Percentiles rank a stretch among this genome's conserved stretches.
Conservation (phyloP, 1,140 invertebrate species). For the Solenopsis fugax region DNA sequence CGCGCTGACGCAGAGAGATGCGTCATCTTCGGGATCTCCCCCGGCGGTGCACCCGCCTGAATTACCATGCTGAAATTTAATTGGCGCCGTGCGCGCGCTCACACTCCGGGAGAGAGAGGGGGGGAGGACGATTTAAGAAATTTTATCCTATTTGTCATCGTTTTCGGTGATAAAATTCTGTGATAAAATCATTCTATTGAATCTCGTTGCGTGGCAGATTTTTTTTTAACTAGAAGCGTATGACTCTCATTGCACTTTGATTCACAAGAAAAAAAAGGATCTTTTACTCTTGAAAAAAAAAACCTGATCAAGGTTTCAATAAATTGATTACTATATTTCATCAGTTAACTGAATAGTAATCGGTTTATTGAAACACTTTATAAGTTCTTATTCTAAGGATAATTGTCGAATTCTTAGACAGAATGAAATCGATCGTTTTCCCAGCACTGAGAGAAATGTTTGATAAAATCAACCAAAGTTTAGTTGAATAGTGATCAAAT, state of each 20-base stretch:
- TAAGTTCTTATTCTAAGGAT: no score
- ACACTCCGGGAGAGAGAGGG: background rate
- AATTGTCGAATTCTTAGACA: background rate
- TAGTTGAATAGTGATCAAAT: no score
- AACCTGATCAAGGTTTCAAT: no score
- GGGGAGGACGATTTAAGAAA: slow-evolving; percentile 57
- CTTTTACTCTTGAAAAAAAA: no score
- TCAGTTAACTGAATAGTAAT: no score
- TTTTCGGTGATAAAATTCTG: slow-evolving; percentile 35
- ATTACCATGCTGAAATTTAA: slow-evolving; percentile 75
- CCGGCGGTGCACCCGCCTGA: slow-evolving; percentile 36
- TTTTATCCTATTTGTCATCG: slow-evolving; percentile 61
- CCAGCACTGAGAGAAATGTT: no score
- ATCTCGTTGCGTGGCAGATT: background rate
- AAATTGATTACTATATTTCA: no score
- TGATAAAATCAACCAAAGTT: no score
- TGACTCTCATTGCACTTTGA: no score
- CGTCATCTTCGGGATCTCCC: slow-evolving; percentile 54
- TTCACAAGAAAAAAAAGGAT: no score
- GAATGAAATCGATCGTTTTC: background rate
- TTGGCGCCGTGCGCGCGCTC: slow-evolving; percentile 56
- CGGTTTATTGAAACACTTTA: no score
- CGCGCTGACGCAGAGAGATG: slow-evolving; percentile 50
- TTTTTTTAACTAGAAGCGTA: no score
- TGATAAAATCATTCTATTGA: background rate